Evolutionary conservation across 1,140 invertebrate species (phyloP).

Genomic region (Listronotus bonariensis): DNA sequence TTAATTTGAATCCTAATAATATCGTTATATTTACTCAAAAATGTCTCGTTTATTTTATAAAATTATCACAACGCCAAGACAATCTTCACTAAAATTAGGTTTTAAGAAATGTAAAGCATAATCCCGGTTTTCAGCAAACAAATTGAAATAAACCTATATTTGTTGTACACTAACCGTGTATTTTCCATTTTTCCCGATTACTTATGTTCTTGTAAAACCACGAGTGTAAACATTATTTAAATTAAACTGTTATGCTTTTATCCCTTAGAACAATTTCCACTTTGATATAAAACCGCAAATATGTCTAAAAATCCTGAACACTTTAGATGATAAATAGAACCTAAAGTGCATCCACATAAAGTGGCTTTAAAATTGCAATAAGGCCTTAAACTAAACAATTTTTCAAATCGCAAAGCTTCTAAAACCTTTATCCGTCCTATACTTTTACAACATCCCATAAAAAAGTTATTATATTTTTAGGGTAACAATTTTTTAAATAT

Average conservation of each 20-base stretch:
- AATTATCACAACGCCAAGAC: too few relatives aligned
- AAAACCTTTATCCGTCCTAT: conserved; percentile 13
- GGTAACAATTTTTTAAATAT: not conserved
- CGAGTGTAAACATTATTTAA: conserved; percentile 16
- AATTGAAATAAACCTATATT: too few relatives aligned
- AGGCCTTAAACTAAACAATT: conserved; percentile 33
- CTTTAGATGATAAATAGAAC: conserved; percentile 29
- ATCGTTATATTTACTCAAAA: too few relatives aligned
- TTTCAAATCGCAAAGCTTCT: conserved; percentile 28
- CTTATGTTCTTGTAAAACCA: not conserved
- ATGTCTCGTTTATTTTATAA: too few relatives aligned
- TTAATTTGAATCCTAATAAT: too few relatives aligned
- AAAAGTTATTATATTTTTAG: conserved; percentile 15
- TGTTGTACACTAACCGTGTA: not conserved
- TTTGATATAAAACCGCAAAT: conserved; percentile 25
- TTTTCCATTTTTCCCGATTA: conserved; percentile 12
- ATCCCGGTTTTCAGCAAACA: too few relatives aligned
- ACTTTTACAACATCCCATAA: conserved; percentile 30
- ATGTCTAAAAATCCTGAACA: conserved; percentile 26
- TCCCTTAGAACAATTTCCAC: conserved; percentile 18
- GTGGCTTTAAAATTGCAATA: conserved; percentile 32
- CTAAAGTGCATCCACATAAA: conserved; percentile 27
- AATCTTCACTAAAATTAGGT: too few relatives aligned
- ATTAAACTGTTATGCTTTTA: conserved; percentile 19
- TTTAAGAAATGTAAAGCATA: too few relatives aligned